phyloP scores from a whole-genome alignment of 30 jellyfish, hydroid and myxozoan genomes.

The Phacellophora camtschatica region DNA sequence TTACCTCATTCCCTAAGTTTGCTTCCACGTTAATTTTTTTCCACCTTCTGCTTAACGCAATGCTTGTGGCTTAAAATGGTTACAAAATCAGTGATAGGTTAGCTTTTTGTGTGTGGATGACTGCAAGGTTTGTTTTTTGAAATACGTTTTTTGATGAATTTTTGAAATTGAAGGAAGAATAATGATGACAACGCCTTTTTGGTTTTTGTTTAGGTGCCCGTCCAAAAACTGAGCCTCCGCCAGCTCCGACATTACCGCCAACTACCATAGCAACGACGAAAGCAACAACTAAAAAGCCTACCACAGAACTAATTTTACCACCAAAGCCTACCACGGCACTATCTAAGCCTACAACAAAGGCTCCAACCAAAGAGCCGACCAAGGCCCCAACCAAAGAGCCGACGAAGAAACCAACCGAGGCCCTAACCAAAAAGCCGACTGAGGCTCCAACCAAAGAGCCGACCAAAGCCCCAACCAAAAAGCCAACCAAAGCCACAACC shows the following conservation, averaged over 20 bases:
- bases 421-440: not conserved
- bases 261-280: not conserved
- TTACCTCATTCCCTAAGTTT: too few species aligned
- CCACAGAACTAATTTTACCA: too few species aligned
- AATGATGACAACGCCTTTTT: too few species aligned
- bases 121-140: too few species aligned
- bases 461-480: not conserved
- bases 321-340: not conserved
- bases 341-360: not conserved
- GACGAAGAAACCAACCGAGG: not conserved
- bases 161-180: too few species aligned
- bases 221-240: not conserved
- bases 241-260: not conserved
- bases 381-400: not conserved
- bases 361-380: not conserved
- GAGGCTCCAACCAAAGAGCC: constrained; percentile 4
- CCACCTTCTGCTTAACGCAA: too few species aligned
- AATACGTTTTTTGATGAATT: too few species aligned
- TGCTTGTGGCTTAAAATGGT: too few species aligned
- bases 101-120: too few species aligned
- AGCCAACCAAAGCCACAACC: not conserved
- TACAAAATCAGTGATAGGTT: too few species aligned
- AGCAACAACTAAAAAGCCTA: not conserved
- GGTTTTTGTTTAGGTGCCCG: too few species aligned
- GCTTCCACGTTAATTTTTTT: too few species aligned